A percentile compares a stretch with the other conserved stretches of the same genome.
Evolutionary conservation across 2,888 invertebrate genomes (phyloP).

Genomic region (Drosophila paracracens): DNA sequence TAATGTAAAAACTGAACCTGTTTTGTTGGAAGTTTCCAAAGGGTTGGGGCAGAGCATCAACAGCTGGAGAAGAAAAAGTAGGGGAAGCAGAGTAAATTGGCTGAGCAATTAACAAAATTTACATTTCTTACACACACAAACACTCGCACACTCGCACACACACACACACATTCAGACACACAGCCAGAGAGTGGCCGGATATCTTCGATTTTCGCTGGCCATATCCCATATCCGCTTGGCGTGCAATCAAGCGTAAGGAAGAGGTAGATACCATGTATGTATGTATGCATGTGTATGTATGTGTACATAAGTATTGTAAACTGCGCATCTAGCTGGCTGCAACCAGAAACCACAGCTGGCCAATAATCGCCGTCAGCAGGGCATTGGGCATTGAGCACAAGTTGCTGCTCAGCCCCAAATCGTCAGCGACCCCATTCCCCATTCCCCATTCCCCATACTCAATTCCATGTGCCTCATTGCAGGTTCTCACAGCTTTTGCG

Average conservation of each 20-base stretch:
- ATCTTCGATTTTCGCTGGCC: constrained; percentile 66
- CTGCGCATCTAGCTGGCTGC: constrained; percentile 26
- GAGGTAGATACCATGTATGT: neutral
- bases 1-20: neutral
- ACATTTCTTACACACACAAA: constrained; percentile 13
- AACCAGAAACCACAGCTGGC: constrained; percentile 47
- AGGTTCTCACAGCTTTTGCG: constrained; percentile 55
- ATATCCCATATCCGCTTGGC: constrained; percentile 67
- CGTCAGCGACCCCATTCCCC: constrained; percentile 22
- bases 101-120: constrained; percentile 6
- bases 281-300: neutral
- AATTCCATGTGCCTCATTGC: constrained; percentile 3
- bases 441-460: neutral
- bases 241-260: constrained; percentile 50
- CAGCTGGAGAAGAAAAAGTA: neutral
- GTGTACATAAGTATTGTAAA: constrained; percentile 1
- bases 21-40: neutral
- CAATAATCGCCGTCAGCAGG: constrained; percentile 52
- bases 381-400: constrained; percentile 26
- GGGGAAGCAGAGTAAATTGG: neutral
- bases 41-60: neutral
- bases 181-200: constrained; percentile 48
- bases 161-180: neutral
- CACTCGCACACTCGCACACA: neutral
- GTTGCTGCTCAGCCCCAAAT: constrained; percentile 15